A percentile compares a stretch with the other conserved stretches of the same genome.
These are phyloP conservation scores for Bombus terrestris DNA, from an alignment of 1,140 invertebrate genomes.

Conservation along the genomic window DNA sequence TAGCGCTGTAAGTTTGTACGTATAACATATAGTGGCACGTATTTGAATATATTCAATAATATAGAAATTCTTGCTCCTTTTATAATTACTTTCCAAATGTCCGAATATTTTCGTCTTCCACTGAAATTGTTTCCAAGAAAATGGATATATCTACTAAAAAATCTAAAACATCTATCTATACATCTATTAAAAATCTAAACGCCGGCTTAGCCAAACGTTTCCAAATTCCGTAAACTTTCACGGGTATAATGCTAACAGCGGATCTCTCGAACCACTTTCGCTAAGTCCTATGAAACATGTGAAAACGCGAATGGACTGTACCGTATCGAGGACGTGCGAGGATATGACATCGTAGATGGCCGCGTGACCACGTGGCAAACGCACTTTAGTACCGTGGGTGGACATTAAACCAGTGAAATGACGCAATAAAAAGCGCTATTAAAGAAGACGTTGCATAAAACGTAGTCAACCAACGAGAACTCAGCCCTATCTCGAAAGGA, in stretches of 20 bases:
- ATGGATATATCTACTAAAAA: too few relatives aligned
- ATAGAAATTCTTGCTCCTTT: too few relatives aligned
- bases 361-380: slow-evolving; percentile 53
- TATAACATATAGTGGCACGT: too few relatives aligned
- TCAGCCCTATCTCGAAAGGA: slow-evolving; percentile 6
- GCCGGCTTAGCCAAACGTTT: too few relatives aligned
- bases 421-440: slow-evolving; percentile 53
- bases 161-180: too few relatives aligned
- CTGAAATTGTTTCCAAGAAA: too few relatives aligned
- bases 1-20: too few relatives aligned
- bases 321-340: not conserved
- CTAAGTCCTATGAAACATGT: not conserved
- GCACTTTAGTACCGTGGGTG: slow-evolving; percentile 32
- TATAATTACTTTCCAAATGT: too few relatives aligned
- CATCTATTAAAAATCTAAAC: too few relatives aligned
- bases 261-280: not conserved
- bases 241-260: too few relatives aligned
- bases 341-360: not conserved
- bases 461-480: not conserved
- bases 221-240: not conserved
- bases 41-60: too few relatives aligned
- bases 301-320: not conserved
- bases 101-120: too few relatives aligned
- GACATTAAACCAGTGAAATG: slow-evolving; percentile 34
- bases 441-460: slow-evolving; percentile 53